Base-by-base conservation (phyloP, 2,113 vertebrate genomes). In the Burhinus oedicnemus region DNA sequence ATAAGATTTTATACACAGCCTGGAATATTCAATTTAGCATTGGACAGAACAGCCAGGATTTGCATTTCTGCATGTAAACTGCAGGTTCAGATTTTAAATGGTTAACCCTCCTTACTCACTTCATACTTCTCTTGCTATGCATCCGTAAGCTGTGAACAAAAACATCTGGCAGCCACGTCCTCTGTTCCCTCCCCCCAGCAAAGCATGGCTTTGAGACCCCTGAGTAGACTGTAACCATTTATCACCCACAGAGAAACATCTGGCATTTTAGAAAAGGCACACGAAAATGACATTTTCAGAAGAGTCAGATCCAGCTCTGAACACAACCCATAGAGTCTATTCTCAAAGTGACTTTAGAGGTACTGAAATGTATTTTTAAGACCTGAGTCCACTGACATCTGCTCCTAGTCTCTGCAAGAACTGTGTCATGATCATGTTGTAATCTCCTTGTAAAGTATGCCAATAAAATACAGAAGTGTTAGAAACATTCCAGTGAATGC, bases 261-360 rank as follows among this genome's bases (percentile, higher is more conserved):
- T 84, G 91, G 69, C 40, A 76, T 64, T 92, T 94, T 95, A 96
- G 54, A 93, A 97, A 97, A 98, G 85, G 79, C 83, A 97, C 91
- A 47, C 60, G 36, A 81, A 85, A 84, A 91, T 49, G 30, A 49
- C 75, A 87, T 96, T 95, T 95, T 89, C 26, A 11, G 87, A 88
- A 80, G n/a, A 64, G 64, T 71, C 64, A 55, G n/a, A 89, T 60
- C 42, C 62, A 38, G 13, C 30, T 93, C 49, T 84, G 38, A 77
- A 87, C 27, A 32, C 38, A 89, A 81, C 3, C 21, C 54, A 65
- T 5, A 26, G 6, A 71, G 2, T 71, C 55, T 83, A 25, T 65
- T 80, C 74, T 76, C 61, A 54, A 86, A 79, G 54, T 1, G 3
- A 88, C 79, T 79, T 83, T 34, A 92, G 89, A 96, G 62, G 89